Conservation (phyloP, 2,797 vertebrate genomes). For the Scolopax rusticola region DNA sequence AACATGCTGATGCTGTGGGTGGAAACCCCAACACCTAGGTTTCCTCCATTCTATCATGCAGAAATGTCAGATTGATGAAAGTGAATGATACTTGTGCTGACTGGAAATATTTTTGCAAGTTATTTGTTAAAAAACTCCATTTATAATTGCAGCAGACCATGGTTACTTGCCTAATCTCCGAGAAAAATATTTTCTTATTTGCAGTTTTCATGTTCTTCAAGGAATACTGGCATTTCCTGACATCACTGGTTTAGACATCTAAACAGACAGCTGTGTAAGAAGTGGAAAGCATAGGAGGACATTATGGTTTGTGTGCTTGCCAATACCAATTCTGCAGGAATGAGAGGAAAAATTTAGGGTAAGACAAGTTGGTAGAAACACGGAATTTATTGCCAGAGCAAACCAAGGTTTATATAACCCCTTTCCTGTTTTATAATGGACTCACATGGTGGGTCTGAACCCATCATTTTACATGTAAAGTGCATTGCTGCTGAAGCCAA, state of each 20-base stretch:
- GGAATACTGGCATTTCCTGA: neutral
- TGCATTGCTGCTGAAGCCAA: neutral
- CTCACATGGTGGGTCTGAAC: neutral
- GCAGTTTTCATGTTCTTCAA: neutral
- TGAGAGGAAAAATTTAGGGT: neutral
- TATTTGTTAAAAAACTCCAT: neutral
- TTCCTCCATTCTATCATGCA: neutral
- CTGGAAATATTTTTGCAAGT: neutral
- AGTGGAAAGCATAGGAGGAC: neutral
- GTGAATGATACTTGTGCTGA: neutral
- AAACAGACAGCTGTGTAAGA: neutral
- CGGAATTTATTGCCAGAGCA: neutral
- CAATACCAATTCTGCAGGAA: neutral
- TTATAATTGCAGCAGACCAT: neutral
- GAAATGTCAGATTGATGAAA: neutral
- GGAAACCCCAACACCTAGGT: fast-evolving
- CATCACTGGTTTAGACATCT: neutral
- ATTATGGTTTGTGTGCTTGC: neutral
- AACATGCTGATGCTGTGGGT: neutral
- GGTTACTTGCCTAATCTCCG: neutral
- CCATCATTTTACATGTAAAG: neutral
- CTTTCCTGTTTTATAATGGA: neutral
- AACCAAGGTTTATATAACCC: neutral
- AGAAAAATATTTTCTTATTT: neutral
- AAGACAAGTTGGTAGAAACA: neutral